Percentiles rank a stretch among this genome's conserved stretches.
Conservation (phyloP, 1,140 invertebrate genomes). For the Camponotus vicinus region DNA sequence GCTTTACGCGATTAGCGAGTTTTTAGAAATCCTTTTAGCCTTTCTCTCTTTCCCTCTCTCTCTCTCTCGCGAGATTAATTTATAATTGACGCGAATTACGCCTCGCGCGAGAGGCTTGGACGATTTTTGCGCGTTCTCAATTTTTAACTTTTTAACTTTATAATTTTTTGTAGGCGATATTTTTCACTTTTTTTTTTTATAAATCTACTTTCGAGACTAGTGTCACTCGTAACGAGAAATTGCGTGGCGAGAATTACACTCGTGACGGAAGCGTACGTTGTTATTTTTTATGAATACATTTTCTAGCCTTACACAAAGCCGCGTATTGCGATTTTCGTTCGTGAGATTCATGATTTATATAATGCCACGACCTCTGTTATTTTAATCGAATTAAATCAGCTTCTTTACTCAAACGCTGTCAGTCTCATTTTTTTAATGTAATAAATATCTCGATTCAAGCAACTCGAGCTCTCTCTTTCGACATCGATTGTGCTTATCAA, state of each 20-base stretch:
- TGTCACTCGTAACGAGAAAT: constrained; percentile 9
- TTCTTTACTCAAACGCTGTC: not conserved
- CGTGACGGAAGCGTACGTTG: constrained; percentile 22
- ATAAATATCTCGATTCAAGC: not conserved
- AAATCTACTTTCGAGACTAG: constrained; percentile 5
- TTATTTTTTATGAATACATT: constrained; percentile 59
- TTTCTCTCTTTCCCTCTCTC: not conserved
- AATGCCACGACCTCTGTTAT: constrained; percentile 38
- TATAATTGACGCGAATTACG: constrained; percentile 14
- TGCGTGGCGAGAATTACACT: constrained; percentile 1
- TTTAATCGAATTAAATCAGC: constrained; percentile 68
- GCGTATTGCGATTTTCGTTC: constrained; percentile 16
- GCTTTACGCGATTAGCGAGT: constrained; percentile 14
- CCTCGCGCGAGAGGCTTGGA: not conserved
- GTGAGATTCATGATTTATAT: constrained; percentile 51
- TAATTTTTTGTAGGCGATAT: constrained; percentile 56
- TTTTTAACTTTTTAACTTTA: constrained; percentile 68
- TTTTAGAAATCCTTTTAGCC: constrained; percentile 37
- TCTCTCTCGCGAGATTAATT: not conserved
- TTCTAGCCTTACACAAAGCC: constrained; percentile 14
- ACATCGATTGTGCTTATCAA: constrained; percentile 2
- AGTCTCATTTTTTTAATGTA: not conserved
- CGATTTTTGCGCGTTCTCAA: not conserved
- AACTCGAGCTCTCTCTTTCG: not conserved
- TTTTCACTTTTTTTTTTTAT: constrained; percentile 47